Evolutionary conservation across 2,888 invertebrate genomes (phyloP), one percentile per base, ranked within the genome.

Genomic region (Holacanthella duospinosa): DNA sequence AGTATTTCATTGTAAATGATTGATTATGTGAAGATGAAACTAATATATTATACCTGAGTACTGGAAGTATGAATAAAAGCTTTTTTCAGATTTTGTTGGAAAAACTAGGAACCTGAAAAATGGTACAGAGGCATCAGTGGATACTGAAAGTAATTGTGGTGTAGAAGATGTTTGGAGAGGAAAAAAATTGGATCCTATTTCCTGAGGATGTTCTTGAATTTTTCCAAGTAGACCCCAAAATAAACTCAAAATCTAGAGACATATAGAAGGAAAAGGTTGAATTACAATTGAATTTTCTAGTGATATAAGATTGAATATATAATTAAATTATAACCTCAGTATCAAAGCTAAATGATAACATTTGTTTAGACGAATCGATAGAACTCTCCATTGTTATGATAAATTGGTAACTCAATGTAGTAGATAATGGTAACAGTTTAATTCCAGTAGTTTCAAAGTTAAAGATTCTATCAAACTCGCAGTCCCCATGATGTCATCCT

Each of bases 281-380:
- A 48, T 48, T 36, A 36, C 12, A 48, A 21, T 21, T 48, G 48
- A 48, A n/a, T 48, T 36, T 36, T 36, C 36, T 9, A 9, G 36
- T 36, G 6, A 6, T n/a, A n/a, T n/a, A n/a, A n/a, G n/a, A n/a
- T n/a, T n/a, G n/a, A n/a, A 36, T 36, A 36, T 16, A 36, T 36
- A 36, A 36, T 6, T 12, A 12, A 12, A 12, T 36, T 4, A 43
- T 57, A 29, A 69, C 69, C 69, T 69, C 68, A 16, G 68, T 66
- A 29, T 69, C 62, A 48, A 69, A 66, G 64, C 66, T 66, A 60
- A 69, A 65, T 26, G 69, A 64, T 60, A 69, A 59, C 68, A 69
- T 66, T 43, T 69, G 64, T 12, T 63, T 53, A 55, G 36, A n/a
- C n/a, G n/a, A n/a, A n/a, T n/a, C n/a, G n/a, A n/a, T n/a, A n/a